These are phyloP conservation scores for Hapalemur alaotrensis DNA, from an alignment of 2,797 vertebrate species.

Conservation along the genomic window DNA sequence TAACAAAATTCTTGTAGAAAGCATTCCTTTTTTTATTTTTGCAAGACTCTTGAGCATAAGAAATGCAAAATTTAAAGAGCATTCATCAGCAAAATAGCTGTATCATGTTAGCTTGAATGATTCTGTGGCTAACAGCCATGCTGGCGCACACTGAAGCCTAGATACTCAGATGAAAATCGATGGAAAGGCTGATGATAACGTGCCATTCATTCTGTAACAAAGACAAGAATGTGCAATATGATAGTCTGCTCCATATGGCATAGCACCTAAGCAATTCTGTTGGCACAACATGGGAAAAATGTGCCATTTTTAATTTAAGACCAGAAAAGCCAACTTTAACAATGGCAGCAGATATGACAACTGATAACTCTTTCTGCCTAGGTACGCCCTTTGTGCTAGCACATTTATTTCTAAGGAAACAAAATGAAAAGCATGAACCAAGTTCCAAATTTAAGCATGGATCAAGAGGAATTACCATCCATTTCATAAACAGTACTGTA, in stretches of 20 bases:
- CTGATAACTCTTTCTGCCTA: neutral
- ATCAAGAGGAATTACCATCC: neutral
- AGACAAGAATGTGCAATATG: constrained; percentile 18
- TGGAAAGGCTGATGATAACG: neutral
- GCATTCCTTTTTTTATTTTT: neutral
- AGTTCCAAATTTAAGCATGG: neutral
- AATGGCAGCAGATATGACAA: constrained; percentile 34
- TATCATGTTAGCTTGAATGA: neutral
- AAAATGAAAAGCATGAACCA: constrained; percentile 33
- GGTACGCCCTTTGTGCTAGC: neutral
- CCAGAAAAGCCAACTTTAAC: neutral
- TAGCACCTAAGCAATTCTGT: fast-evolving
- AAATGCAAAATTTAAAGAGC: constrained; percentile 31
- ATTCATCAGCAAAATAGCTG: neutral
- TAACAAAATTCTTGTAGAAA: constrained; percentile 7
- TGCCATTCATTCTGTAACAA: constrained; percentile 32
- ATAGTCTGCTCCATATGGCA: neutral
- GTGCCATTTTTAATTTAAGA: neutral
- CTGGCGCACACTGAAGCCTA: neutral
- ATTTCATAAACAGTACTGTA: neutral
- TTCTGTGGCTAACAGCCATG: neutral
- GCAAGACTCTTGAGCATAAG: neutral
- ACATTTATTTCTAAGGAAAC: constrained; percentile 60
- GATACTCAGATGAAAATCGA: neutral
- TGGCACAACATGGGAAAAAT: neutral